These are phyloP conservation scores for Brachymystax lenok DNA, from an alignment of 2,797 vertebrate species.

Conservation along the genomic window DNA sequence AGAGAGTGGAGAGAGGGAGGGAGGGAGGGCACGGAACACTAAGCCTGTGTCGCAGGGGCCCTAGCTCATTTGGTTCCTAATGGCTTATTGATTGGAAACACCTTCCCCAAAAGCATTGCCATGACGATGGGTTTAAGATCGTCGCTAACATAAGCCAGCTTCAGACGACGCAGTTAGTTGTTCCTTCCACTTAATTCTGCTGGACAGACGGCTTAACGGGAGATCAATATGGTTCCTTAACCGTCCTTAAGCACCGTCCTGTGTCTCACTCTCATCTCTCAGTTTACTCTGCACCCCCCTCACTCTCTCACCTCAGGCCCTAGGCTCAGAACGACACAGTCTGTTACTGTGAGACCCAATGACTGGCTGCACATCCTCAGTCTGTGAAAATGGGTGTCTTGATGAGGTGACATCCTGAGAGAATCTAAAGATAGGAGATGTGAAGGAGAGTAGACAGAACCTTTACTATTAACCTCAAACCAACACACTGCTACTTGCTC, in stretches of 20 bases:
- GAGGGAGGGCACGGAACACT: conserved; percentile 41
- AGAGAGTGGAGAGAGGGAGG: not conserved
- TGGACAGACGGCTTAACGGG: conserved; percentile 12
- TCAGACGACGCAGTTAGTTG: conserved; percentile 47
- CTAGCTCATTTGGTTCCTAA: conserved; percentile 73
- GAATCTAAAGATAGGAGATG: not conserved
- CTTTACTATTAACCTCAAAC: conserved; percentile 3
- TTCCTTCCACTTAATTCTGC: conserved; percentile 60
- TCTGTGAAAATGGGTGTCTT: not conserved
- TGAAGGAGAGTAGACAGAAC: not conserved
- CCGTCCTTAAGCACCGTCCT: conserved; percentile 3
- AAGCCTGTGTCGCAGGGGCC: conserved; percentile 42
- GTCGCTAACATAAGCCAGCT: conserved; percentile 39
- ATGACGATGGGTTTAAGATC: conserved; percentile 25
- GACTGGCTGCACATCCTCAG: not conserved
- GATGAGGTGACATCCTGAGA: not conserved
- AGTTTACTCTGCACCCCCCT: not conserved
- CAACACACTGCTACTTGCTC: not conserved
- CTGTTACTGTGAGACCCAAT: not conserved
- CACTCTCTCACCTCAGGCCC: not conserved
- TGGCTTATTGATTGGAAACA: conserved; percentile 74
- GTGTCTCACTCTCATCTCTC: not conserved
- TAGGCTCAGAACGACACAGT: not conserved
- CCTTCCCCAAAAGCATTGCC: conserved; percentile 36
- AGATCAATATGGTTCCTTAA: conserved; percentile 47